Percentiles rank a stretch among this genome's conserved stretches.
These are phyloP conservation scores for Aleiodes sp. DNA, from an alignment of 1,140 invertebrate genomes.

Conservation along the genomic window DNA sequence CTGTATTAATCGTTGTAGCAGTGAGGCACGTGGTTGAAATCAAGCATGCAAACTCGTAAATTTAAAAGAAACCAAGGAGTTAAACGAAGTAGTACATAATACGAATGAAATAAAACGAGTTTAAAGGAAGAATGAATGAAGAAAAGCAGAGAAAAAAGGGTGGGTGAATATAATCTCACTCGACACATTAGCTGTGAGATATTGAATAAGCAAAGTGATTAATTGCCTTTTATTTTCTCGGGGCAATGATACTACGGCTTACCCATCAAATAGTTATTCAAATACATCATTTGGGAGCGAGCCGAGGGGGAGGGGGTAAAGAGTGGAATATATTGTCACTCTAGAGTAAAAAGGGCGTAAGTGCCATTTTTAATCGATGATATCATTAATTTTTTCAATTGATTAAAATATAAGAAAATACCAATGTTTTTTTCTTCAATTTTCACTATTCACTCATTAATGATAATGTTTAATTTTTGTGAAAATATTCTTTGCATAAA, in stretches of 20 bases:
- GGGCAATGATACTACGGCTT: not conserved
- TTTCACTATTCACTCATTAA: too few species aligned
- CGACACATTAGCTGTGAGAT: slow-evolving; percentile 32
- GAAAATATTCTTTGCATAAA: too few species aligned
- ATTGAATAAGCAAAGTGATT: slow-evolving; percentile 33
- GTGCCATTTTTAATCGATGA: too few species aligned
- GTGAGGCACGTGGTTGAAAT: not conserved
- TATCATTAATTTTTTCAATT: too few species aligned
- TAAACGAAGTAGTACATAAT: not conserved
- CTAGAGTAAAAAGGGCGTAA: too few species aligned
- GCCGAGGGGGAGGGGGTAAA: too few species aligned
- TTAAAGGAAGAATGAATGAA: not conserved
- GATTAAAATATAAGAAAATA: too few species aligned
- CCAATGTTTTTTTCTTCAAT: too few species aligned
- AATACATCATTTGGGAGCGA: slow-evolving; percentile 4
- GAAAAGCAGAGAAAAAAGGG: not conserved
- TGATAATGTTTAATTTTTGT: too few species aligned
- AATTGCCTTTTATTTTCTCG: slow-evolving; percentile 6
- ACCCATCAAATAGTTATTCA: slow-evolving; percentile 22
- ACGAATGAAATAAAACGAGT: not conserved
- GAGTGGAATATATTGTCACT: too few species aligned
- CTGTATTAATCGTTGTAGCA: not conserved
- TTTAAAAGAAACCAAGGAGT: not conserved
- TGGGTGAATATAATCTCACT: slow-evolving; percentile 24
- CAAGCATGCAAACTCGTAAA: not conserved